Conservation (phyloP, 2,113 vertebrate species). For the Gasterosteus aculeatus region DNA sequence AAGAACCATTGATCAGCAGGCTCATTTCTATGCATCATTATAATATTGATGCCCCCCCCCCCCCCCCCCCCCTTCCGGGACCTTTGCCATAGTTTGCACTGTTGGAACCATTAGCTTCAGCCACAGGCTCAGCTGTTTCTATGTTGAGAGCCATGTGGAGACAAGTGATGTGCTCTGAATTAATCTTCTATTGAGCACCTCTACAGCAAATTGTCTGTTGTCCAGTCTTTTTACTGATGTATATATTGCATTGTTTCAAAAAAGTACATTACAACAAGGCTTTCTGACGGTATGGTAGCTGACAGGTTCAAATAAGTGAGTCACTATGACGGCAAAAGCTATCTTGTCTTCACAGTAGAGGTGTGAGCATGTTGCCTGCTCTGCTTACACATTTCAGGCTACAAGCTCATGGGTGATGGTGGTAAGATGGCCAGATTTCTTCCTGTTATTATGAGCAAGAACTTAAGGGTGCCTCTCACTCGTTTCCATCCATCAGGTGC, state of each 20-base stretch:
- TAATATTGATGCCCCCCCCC: background rate
- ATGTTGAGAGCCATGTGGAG: background rate
- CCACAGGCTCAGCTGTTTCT: background rate
- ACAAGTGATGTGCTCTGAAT: background rate
- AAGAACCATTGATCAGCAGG: background rate
- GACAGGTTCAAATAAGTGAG: constrained; percentile 10
- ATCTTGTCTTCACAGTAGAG: constrained; percentile 3
- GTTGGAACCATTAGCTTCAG: background rate
- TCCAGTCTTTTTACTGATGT: background rate
- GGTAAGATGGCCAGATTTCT: constrained; percentile 27
- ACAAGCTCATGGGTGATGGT: constrained; percentile 10
- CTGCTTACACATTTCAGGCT: constrained; percentile 24
- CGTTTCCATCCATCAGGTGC: constrained; percentile 12
- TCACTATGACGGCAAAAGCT: background rate
- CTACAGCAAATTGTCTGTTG: background rate
- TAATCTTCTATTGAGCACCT: background rate
- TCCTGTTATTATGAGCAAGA: constrained; percentile 47
- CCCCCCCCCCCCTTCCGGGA: background rate
- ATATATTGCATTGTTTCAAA: background rate
- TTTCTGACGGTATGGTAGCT: background rate
- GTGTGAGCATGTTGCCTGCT: constrained; percentile 9
- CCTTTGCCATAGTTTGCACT: background rate
- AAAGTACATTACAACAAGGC: background rate
- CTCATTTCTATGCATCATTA: too few relatives aligned
- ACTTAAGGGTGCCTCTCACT: constrained; percentile 28